Evolutionary conservation across 1,140 invertebrate species (phyloP).

Genomic region (Diachasma alloeum): DNA sequence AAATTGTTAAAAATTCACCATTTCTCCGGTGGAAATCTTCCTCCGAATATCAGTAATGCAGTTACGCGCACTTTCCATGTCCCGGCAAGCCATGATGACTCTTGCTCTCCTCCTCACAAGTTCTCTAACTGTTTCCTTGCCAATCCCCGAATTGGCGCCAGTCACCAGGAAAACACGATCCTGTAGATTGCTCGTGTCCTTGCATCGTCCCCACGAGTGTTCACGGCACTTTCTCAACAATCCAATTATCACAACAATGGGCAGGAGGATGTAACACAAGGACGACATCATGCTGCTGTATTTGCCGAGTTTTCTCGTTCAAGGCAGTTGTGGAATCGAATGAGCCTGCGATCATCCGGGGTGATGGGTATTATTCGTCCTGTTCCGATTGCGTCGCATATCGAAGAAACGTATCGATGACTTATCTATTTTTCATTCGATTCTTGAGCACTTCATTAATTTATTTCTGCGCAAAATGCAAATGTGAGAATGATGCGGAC

Average conservation of each 20-base stretch:
- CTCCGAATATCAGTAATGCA: slow-evolving; percentile 71
- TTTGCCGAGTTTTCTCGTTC: not conserved
- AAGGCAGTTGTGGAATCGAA: not conserved
- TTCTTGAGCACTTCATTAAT: no score
- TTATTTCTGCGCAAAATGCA: no score
- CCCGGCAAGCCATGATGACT: slow-evolving; percentile 79
- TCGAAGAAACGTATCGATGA: no score
- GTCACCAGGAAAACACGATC: slow-evolving; percentile 79
- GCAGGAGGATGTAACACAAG: slow-evolving; percentile 55
- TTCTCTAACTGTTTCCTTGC: slow-evolving; percentile 76
- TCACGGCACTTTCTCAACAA: slow-evolving; percentile 64
- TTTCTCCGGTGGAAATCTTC: slow-evolving; percentile 66
- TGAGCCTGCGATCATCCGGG: no score
- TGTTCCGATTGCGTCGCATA: no score
- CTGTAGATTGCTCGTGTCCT: slow-evolving; percentile 56
- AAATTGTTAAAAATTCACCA: slow-evolving; percentile 63
- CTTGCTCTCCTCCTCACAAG: slow-evolving; percentile 72
- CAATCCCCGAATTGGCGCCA: slow-evolving; percentile 83
- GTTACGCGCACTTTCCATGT: slow-evolving; percentile 69
- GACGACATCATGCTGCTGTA: slow-evolving; percentile 39
- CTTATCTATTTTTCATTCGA: no score
- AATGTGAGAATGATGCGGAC: no score
- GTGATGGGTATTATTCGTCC: no score
- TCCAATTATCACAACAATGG: slow-evolving; percentile 54
- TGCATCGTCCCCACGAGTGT: slow-evolving; percentile 62